Base-by-base conservation (phyloP, 2,113 vertebrate species). In the Corvus cornix region DNA sequence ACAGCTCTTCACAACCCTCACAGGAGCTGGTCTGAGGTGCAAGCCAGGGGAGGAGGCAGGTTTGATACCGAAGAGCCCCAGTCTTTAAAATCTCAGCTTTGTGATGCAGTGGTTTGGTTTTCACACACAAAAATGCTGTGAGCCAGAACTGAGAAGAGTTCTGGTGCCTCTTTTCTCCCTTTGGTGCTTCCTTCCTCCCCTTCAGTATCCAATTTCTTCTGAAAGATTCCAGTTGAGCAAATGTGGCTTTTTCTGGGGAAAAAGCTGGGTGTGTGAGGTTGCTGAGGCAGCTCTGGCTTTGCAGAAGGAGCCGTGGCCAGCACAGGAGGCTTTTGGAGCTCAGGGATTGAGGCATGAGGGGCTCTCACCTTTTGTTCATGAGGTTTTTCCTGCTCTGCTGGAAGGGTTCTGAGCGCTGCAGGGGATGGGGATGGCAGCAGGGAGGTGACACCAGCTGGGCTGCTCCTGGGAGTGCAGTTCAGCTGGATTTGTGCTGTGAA, bases 341-440 rank as follows among this genome's bases (percentile, higher is more conserved):
- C 2, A 5, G 77, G 37, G 48, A 1, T 17, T 43, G 8, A 48
- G 78, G 44, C 30, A 2, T 0, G 14, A 44, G 43, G 74, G 31
- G 67, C 46, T 89, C 59, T 55, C 6, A 1, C 44, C 76, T 84
- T 58, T 86, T 75, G 43, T 27, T 59, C 7, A 1, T 0, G 5
- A 44, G 67, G 46, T 24, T 90, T 84, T 74, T 67, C 15, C n/a
- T 35, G 55, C 69, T 76, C 79, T 67, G 51, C n/a, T 49, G 70
- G 44, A 60, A 48, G 20, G 0, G 55, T 55, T 78, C 39, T 67
- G 60, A 35, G 60, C 0, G 0, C 10, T 1, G 6, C 28, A 73
- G 63, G 21, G 43, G 90, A 11, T 12, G 12, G 48, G 67, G 75
- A 27, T 80, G 84, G 70, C 85, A 93, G 63, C 9, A 1, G 55